Conservation (phyloP, 1,140 invertebrate genomes). For the Brachionus koreanus region DNA sequence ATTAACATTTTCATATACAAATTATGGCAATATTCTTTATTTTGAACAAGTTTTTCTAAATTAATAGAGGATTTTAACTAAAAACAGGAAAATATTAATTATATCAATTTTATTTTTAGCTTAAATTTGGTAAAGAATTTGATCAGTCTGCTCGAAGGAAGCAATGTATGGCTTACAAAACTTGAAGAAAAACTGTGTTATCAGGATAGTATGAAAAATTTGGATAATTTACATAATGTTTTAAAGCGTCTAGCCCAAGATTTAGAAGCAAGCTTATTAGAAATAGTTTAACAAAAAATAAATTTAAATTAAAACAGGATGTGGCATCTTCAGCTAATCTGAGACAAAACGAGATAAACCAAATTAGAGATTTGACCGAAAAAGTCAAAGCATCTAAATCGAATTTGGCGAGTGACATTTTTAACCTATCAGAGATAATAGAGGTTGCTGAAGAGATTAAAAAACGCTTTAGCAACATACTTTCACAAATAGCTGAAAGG, state of each 20-base stretch:
- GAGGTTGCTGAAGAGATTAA: conserved; percentile 33
- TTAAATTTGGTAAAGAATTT: conserved; percentile 32
- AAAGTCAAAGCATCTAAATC: conserved; percentile 1
- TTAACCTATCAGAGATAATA: background rate
- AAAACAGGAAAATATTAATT: background rate
- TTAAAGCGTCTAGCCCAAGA: background rate
- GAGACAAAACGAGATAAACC: conserved; percentile 16
- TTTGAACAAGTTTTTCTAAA: background rate
- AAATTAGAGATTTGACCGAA: conserved; percentile 7
- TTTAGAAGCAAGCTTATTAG: background rate
- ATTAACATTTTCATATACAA: too few relatives aligned
- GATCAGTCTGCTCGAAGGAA: background rate
- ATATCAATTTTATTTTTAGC: background rate
- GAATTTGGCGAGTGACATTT: background rate
- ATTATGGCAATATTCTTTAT: too few relatives aligned
- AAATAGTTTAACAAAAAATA: background rate
- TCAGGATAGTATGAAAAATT: background rate
- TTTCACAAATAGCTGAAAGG: conserved; percentile 35
- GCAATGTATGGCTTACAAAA: background rate
- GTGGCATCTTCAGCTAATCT: background rate
- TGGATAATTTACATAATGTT: background rate
- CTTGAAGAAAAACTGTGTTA: background rate
- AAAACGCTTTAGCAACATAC: conserved; percentile 34
- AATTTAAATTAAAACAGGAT: background rate
- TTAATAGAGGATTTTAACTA: background rate